phyloP scores from a whole-genome alignment of 2,113 vertebrate genomes.

The Gorsachius goisagi region DNA sequence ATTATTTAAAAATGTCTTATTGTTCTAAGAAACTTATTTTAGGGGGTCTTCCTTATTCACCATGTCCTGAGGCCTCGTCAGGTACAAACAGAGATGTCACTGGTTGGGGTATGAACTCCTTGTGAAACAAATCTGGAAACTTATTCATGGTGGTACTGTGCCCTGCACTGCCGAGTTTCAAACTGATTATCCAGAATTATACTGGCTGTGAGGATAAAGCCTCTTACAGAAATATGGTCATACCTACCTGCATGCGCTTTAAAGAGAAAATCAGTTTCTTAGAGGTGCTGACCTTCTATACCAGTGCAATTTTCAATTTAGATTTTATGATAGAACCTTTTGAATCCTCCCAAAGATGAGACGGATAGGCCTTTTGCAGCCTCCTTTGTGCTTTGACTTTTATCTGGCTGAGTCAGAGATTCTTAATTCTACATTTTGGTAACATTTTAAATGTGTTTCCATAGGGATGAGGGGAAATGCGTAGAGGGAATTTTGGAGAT shows the following conservation, averaged over 20 bases:
- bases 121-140: not conserved
- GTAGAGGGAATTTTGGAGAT: constrained; percentile 98
- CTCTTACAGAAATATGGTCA: not conserved
- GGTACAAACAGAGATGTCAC: not conserved
- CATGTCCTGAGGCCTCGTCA: not conserved
- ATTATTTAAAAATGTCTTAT: not conserved
- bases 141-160: not conserved
- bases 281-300: not conserved
- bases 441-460: constrained; percentile 42
- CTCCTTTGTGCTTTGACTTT: not conserved
- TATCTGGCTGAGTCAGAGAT: not conserved
- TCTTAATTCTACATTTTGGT: not conserved
- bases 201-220: not conserved
- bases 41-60: not conserved
- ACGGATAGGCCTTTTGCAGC: not conserved
- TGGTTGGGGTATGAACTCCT: not conserved
- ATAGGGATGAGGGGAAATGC: constrained; percentile 94
- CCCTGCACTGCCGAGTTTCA: not conserved
- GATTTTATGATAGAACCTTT: not conserved
- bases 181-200: not conserved
- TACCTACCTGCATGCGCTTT: not conserved
- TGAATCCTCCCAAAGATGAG: not conserved
- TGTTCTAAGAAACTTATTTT: not conserved
- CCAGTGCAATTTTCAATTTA: not conserved
- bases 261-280: not conserved